These are phyloP conservation scores for Hirtodrosophila alboralis DNA, from an alignment of 2,888 invertebrate genomes.

Conservation along the genomic window DNA sequence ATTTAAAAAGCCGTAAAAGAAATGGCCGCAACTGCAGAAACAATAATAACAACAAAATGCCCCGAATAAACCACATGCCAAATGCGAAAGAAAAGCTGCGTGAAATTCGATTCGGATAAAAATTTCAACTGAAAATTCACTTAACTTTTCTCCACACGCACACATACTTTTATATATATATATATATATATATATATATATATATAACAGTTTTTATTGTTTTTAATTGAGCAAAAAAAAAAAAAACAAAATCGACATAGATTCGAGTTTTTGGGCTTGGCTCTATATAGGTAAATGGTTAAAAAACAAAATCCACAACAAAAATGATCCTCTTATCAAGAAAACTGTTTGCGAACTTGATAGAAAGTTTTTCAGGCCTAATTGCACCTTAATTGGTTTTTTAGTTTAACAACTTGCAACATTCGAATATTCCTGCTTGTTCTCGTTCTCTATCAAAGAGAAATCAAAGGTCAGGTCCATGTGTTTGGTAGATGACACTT, in stretches of 20 bases:
- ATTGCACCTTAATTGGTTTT: conserved; percentile 40
- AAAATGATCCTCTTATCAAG: conserved; percentile 26
- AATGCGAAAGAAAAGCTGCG: conserved; percentile 29
- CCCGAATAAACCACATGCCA: conserved; percentile 14
- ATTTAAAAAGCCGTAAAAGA: conserved; percentile 45
- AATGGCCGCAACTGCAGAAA: conserved; percentile 18
- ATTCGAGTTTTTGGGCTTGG: conserved; percentile 24
- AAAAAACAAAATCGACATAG: conserved; percentile 1
- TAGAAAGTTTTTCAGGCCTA: conserved; percentile 34
- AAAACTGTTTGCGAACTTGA: conserved; percentile 18
- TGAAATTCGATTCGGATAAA: conserved; percentile 19
- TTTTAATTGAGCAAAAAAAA: conserved; percentile 41
- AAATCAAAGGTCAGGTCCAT: no score
- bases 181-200: no score
- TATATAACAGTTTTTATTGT: conserved; percentile 9
- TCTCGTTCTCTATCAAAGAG: no score
- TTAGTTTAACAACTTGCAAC: conserved; percentile 17
- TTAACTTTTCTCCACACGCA: not conserved
- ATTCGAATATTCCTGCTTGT: not conserved
- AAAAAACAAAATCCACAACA: not conserved
- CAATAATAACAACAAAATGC: conserved; percentile 11
- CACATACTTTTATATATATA: not conserved
- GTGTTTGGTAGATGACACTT: no score
- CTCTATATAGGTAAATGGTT: no score
- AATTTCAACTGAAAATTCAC: conserved; percentile 1